phyloP scores from a whole-genome alignment of 2,888 invertebrate species.

The Apodemia mormo region DNA sequence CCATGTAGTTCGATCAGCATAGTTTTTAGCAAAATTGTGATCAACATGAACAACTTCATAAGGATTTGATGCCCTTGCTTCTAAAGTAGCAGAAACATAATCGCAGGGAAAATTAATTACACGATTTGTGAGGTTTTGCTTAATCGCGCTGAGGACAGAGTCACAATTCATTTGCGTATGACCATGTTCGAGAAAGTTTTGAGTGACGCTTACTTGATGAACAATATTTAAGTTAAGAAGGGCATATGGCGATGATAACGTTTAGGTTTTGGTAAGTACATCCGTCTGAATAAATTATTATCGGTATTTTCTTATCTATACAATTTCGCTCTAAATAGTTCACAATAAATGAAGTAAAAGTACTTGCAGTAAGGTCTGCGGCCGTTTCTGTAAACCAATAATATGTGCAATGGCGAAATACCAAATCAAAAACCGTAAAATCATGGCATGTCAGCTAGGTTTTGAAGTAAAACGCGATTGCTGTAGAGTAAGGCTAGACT shows the following conservation, averaged over 20 bases:
- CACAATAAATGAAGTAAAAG: slow-evolving; percentile 32
- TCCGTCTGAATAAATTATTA: slow-evolving; percentile 37
- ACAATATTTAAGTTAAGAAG: not conserved
- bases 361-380: slow-evolving; percentile 30
- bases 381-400: slow-evolving; percentile 37
- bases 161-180: slow-evolving; percentile 31
- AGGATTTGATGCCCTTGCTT: slow-evolving; percentile 20
- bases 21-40: slow-evolving; percentile 20
- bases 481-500: slow-evolving; percentile 6
- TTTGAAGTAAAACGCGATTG: slow-evolving; percentile 31
- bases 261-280: slow-evolving; percentile 34
- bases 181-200: slow-evolving; percentile 32
- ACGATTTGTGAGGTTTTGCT: slow-evolving; percentile 43
- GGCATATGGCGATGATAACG: not conserved
- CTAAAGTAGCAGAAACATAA: slow-evolving; percentile 38
- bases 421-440: not conserved
- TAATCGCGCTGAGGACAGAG: slow-evolving; percentile 40
- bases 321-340: slow-evolving; percentile 35
- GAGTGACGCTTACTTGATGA: not conserved
- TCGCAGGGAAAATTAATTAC: slow-evolving; percentile 40
- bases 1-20: slow-evolving; percentile 17
- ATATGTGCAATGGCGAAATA: slow-evolving; percentile 22
- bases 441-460: slow-evolving; percentile 33
- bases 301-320: slow-evolving; percentile 22
- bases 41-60: slow-evolving; percentile 23